Percentiles rank a stretch among this genome's conserved stretches.
These are phyloP conservation scores for Onychorhynchus coronatus DNA, from an alignment of 2,113 vertebrate genomes.

Conservation along the genomic window DNA sequence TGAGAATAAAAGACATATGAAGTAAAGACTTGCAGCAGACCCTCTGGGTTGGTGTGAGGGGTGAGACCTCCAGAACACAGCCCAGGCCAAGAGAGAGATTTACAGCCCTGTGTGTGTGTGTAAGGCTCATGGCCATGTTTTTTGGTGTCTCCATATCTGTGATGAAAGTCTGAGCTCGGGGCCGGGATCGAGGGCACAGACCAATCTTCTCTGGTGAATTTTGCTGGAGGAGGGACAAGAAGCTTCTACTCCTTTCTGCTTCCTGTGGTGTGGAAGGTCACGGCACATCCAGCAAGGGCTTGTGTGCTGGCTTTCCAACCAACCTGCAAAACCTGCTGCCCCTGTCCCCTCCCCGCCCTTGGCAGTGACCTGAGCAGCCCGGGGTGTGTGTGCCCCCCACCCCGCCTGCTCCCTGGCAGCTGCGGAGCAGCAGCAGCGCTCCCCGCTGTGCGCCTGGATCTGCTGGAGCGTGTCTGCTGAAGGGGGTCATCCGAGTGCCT, in stretches of 20 bases:
- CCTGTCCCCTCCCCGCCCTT: not conserved
- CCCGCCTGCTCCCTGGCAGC: not conserved
- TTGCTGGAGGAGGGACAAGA: not conserved
- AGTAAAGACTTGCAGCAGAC: not conserved
- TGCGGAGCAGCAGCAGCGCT: not conserved
- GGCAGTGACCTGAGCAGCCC: not conserved
- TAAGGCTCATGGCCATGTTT: not conserved
- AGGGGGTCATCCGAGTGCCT: not conserved
- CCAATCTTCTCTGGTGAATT: not conserved
- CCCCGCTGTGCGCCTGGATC: not conserved
- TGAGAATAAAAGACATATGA: not conserved
- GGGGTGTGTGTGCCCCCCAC: rapidly evolving
- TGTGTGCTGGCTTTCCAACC: not conserved
- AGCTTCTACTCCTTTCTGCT: not conserved
- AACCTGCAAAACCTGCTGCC: not conserved
- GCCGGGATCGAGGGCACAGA: rapidly evolving
- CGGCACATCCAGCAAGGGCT: not conserved
- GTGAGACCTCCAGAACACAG: not conserved
- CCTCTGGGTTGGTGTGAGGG: not conserved
- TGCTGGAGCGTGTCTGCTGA: not conserved
- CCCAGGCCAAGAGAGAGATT: not conserved
- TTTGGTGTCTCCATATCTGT: not conserved
- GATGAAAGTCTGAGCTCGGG: not conserved
- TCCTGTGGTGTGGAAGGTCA: not conserved
- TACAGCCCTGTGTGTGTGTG: not conserved